Percentiles rank a stretch among this genome's conserved stretches.
Conservation (phyloP, 2,888 invertebrate genomes). For the Eutolmus rufibarbis region DNA sequence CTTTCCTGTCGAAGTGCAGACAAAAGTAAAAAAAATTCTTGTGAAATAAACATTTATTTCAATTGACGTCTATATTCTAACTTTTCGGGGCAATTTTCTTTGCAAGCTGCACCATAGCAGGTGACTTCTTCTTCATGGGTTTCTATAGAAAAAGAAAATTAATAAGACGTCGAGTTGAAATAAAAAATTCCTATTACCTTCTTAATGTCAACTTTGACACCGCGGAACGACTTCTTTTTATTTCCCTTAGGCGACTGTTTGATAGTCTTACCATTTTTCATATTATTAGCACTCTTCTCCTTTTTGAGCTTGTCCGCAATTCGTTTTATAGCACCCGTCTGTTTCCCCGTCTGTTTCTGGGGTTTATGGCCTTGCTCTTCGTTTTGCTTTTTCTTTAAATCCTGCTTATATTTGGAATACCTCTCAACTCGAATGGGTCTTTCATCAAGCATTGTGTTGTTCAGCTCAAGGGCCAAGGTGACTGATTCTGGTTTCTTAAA, state of each 20-base stretch:
- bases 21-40: constrained; percentile 66
- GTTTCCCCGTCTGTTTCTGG: too few species aligned
- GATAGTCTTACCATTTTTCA: background rate
- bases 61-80: background rate
- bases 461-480: constrained; percentile 58
- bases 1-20: constrained; percentile 75
- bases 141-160: constrained; percentile 18
- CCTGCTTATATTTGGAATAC: constrained; percentile 55
- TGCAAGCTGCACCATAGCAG: constrained; percentile 54
- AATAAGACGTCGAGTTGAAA: background rate
- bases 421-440: constrained; percentile 60
- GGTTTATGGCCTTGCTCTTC: constrained; percentile 45
- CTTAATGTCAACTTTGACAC: constrained; percentile 55
- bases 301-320: background rate
- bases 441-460: constrained; percentile 59
- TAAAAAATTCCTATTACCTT: constrained; percentile 51
- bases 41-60: constrained; percentile 39
- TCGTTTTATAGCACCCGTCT: constrained; percentile 39
- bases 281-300: background rate
- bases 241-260: constrained; percentile 33
- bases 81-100: constrained; percentile 59
- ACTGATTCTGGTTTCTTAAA: constrained; percentile 59
- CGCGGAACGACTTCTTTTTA: constrained; percentile 57
- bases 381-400: constrained; percentile 53
- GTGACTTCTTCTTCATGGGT: constrained; percentile 52